Evolutionary conservation across 2,888 invertebrate genomes (phyloP).

Genomic region (Tipula helvola): DNA sequence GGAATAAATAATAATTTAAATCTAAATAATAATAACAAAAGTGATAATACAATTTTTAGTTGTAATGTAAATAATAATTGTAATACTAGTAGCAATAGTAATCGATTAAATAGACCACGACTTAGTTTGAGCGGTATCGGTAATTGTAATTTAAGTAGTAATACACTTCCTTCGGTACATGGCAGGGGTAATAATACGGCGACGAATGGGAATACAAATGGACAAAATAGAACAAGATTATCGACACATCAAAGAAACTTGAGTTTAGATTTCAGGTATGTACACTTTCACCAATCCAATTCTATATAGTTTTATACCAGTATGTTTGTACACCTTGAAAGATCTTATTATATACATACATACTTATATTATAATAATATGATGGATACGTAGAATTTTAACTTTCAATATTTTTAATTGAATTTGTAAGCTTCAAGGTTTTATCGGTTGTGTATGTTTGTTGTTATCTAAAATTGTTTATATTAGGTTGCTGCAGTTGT

Average conservation of each 20-base stretch:
- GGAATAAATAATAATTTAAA: not conserved
- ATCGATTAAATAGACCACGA: conserved; percentile 32
- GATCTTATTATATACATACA: not conserved
- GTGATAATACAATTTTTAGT: conserved; percentile 6
- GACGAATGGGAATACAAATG: conserved; percentile 20
- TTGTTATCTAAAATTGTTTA: not conserved
- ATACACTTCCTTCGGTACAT: conserved; percentile 36
- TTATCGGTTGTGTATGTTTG: not conserved
- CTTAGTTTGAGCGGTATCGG: conserved; percentile 30
- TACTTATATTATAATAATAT: not conserved
- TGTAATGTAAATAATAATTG: not conserved
- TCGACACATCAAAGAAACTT: conserved; percentile 72
- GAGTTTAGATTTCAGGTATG: conserved; percentile 76
- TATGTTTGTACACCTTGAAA: not conserved
- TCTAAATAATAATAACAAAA: not conserved
- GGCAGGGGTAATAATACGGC: conserved; percentile 25
- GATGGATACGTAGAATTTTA: not conserved
- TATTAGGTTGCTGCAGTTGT: not conserved
- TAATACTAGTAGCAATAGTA: conserved; percentile 17
- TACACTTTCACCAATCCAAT: not conserved
- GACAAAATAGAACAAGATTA: conserved; percentile 27
- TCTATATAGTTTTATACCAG: not conserved
- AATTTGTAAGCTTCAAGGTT: not conserved
- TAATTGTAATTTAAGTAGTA: conserved; percentile 15
- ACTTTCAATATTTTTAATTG: not conserved